Evolutionary conservation across 2,888 invertebrate genomes (phyloP).

Genomic region (Acrobasis consociella): DNA sequence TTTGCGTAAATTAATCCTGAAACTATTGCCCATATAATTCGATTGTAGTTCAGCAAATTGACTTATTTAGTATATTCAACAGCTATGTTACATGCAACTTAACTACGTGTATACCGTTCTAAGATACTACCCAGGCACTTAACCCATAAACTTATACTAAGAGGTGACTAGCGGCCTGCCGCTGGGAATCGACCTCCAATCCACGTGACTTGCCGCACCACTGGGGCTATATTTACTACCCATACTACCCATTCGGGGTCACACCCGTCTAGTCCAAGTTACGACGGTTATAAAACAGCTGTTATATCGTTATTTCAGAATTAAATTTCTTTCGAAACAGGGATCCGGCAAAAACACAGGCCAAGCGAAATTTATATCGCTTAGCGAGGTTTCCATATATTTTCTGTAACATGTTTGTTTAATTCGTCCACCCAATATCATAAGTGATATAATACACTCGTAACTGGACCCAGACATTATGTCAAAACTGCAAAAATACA

Average conservation of each 20-base stretch:
- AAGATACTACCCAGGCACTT: neutral
- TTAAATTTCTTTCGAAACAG: conserved; percentile 30
- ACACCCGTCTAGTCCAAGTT: conserved; percentile 9
- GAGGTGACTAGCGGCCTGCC: neutral
- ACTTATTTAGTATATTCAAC: no score
- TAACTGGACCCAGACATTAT: no score
- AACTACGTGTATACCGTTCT: neutral
- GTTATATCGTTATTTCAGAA: conserved; percentile 21
- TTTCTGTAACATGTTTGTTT: neutral
- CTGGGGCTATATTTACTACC: conserved; percentile 2
- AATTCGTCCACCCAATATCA: no score
- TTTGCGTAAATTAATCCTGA: no score
- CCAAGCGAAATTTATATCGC: neutral
- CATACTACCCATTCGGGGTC: conserved; percentile 3
- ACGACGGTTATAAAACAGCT: conserved; percentile 11
- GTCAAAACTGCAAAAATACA: no score
- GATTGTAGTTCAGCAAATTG: no score
- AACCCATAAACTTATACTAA: conserved; percentile 8
- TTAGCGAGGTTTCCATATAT: neutral
- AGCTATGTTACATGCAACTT: no score
- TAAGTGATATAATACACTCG: no score
- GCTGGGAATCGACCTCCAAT: conserved; percentile 2
- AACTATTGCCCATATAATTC: no score
- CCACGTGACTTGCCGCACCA: neutral
- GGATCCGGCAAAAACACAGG: neutral